A percentile compares a stretch with the other conserved stretches of the same genome.
These are phyloP conservation scores for Sigmodon hispidus DNA, from an alignment of 2,113 vertebrate species.

Conservation along the genomic window DNA sequence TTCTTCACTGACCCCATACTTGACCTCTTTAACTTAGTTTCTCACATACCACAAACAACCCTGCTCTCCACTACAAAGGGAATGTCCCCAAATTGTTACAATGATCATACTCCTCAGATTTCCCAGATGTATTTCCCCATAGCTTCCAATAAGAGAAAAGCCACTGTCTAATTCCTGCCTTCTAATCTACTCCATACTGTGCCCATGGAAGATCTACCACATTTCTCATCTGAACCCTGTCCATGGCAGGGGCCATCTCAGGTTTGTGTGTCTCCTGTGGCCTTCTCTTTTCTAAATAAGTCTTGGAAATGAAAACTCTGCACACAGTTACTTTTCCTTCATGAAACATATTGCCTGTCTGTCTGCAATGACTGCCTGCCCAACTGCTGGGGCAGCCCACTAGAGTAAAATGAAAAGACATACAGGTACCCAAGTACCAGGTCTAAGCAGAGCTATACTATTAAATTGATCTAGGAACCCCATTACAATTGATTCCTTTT, in stretches of 20 bases:
- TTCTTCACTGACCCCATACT: background rate
- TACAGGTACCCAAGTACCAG: background rate
- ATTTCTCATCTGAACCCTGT: background rate
- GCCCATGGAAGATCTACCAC: background rate
- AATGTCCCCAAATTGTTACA: background rate
- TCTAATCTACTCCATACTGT: background rate
- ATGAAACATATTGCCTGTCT: background rate
- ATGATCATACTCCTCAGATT: background rate
- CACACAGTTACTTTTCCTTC: background rate
- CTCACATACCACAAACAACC: background rate
- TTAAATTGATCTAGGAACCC: background rate
- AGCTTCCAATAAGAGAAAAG: background rate
- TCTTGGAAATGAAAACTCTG: too few species aligned
- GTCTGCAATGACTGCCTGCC: background rate
- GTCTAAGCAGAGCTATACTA: background rate
- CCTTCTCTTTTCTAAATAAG: too few species aligned
- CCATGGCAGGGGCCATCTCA: background rate
- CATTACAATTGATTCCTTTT: background rate
- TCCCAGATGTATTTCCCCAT: background rate
- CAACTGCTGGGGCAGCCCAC: background rate
- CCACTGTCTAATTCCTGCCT: background rate
- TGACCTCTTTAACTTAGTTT: slow-evolving; percentile 15
- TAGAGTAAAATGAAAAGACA: slow-evolving; percentile 5
- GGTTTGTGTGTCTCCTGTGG: background rate
- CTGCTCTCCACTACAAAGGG: background rate